Evolutionary conservation across 2,113 vertebrate genomes (phyloP).

Genomic region (Campylorhamphus procurvoides): DNA sequence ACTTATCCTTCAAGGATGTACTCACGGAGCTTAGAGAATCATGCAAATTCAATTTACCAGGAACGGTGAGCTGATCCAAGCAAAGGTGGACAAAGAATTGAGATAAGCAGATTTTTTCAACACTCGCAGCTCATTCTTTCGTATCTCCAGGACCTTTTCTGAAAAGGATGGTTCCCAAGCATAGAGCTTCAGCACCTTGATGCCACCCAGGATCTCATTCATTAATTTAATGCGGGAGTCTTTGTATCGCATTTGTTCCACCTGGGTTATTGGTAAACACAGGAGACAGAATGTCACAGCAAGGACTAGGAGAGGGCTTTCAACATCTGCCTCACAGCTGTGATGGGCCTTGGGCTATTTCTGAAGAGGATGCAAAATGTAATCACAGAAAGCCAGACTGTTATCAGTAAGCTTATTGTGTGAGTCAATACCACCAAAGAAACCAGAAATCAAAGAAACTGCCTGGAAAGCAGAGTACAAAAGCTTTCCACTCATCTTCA

Average conservation of each 20-base stretch:
- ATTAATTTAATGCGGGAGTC: conserved; percentile 93
- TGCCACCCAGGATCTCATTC: conserved; percentile 94
- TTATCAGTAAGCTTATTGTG: neutral
- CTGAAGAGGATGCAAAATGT: neutral
- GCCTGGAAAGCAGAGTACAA: neutral
- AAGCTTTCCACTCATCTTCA: neutral
- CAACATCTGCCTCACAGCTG: neutral
- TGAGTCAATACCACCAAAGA: neutral
- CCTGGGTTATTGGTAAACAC: conserved; percentile 65
- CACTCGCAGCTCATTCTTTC: conserved; percentile 85
- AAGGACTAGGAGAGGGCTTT: neutral
- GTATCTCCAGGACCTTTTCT: conserved; percentile 84
- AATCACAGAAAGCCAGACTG: neutral
- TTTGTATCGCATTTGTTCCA: conserved; percentile 91
- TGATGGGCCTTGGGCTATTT: neutral
- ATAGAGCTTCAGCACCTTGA: conserved; percentile 96
- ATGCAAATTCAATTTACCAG: conserved; percentile 76
- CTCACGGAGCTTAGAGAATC: neutral
- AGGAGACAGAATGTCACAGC: neutral
- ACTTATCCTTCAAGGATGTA: neutral
- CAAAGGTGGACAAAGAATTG: conserved; percentile 85
- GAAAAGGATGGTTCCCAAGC: conserved; percentile 93
- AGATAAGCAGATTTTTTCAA: conserved; percentile 86
- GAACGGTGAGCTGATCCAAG: conserved; percentile 90
- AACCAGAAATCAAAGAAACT: neutral